Conservation (phyloP, 2,113 vertebrate genomes). For the Micronycteris hirsuta region DNA sequence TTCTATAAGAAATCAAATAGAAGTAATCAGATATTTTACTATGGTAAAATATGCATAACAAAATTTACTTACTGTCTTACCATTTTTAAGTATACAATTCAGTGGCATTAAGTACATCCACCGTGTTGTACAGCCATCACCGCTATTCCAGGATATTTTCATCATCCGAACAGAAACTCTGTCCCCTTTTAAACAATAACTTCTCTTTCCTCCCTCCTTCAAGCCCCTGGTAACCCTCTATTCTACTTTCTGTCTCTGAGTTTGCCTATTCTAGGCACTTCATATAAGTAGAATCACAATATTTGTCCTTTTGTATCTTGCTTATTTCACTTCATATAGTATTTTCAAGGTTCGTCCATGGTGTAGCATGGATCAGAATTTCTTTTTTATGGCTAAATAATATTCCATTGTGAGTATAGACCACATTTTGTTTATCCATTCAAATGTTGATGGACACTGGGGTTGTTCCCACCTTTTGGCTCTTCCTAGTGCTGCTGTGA, state of each 20-base stretch:
- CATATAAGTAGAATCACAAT: neutral
- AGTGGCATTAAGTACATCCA: neutral
- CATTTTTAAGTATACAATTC: neutral
- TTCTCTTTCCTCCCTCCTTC: neutral
- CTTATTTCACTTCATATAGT: neutral
- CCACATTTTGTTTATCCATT: neutral
- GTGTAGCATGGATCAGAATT: neutral
- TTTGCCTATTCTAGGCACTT: neutral
- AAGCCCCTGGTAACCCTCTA: neutral
- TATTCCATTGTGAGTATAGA: neutral
- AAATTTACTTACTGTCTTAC: neutral
- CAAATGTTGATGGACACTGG: neutral
- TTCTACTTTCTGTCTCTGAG: neutral
- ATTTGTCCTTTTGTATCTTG: constrained; percentile 10
- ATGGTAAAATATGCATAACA: neutral
- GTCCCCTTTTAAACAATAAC: neutral
- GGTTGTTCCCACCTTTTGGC: neutral
- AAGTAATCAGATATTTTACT: neutral
- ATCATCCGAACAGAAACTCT: neutral
- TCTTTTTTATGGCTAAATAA: neutral
- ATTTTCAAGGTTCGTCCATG: neutral
- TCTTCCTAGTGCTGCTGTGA: too few relatives aligned
- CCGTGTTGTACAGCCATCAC: neutral
- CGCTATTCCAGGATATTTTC: neutral
- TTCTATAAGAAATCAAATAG: neutral